Conservation (phyloP, 2,888 invertebrate genomes). For the Ophion costatus region DNA sequence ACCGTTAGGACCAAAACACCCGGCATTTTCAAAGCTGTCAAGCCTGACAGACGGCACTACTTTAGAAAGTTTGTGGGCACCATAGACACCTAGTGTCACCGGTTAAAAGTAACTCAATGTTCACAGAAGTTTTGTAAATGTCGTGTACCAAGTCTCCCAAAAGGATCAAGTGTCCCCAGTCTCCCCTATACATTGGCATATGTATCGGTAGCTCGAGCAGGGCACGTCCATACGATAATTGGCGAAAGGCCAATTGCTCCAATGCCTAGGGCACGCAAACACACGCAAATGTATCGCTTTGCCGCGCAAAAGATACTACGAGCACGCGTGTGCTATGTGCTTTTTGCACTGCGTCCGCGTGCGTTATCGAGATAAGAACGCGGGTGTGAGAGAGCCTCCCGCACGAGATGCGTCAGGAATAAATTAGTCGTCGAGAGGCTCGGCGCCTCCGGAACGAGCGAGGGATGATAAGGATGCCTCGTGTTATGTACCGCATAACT, state of each 20-base stretch:
- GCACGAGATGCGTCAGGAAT: constrained; percentile 51
- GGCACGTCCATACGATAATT: constrained; percentile 68
- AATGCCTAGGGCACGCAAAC: constrained; percentile 68
- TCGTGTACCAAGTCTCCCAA: too few species aligned
- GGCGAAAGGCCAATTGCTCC: constrained; percentile 76
- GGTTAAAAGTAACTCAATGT: too few species aligned
- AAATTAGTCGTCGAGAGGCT: constrained; percentile 54
- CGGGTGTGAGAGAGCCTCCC: constrained; percentile 15
- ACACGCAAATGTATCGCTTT: constrained; percentile 40
- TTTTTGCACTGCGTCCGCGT: constrained; percentile 43
- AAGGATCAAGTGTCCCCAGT: too few species aligned
- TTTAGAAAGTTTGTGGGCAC: too few species aligned
- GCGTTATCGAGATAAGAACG: constrained; percentile 65
- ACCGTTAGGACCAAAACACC: too few species aligned
- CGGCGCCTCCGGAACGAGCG: constrained; percentile 24
- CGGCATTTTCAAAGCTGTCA: too few species aligned
- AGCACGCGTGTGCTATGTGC: constrained; percentile 33
- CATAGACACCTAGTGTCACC: too few species aligned
- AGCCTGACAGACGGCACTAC: too few species aligned
- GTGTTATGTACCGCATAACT: constrained; percentile 57
- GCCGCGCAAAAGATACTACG: constrained; percentile 34
- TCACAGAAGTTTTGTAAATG: too few species aligned
- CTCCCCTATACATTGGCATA: background rate
- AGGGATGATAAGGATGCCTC: constrained; percentile 53
- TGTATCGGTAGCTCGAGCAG: constrained; percentile 57